Evolutionary conservation across 2,888 invertebrate species (phyloP).

Genomic region (Venusia cambrica): DNA sequence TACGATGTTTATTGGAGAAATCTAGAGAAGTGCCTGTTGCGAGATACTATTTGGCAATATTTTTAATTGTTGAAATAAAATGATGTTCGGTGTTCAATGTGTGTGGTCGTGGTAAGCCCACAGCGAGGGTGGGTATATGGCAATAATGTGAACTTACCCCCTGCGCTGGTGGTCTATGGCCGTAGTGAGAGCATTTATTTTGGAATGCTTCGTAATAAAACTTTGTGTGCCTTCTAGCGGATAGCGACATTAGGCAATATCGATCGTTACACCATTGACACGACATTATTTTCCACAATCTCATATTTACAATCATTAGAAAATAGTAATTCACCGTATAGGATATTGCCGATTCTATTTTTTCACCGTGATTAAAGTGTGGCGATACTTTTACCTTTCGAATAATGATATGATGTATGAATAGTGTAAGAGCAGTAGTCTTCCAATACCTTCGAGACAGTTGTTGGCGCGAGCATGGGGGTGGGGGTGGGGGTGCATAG

Average conservation of each 20-base stretch:
- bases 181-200: constrained; percentile 49
- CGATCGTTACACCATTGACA: constrained; percentile 63
- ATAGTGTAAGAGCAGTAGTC: constrained; percentile 78
- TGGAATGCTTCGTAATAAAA: constrained; percentile 79
- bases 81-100: constrained; percentile 65
- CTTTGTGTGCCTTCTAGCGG: constrained; percentile 81
- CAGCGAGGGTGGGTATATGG: constrained; percentile 28
- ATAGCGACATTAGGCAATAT: constrained; percentile 77
- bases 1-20: constrained; percentile 80
- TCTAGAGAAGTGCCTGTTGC: constrained; percentile 80
- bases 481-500: no score
- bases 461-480: constrained; percentile 29
- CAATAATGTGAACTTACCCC: constrained; percentile 25
- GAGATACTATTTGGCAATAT: constrained; percentile 79
- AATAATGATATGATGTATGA: constrained; percentile 65
- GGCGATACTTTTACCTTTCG: constrained; percentile 53
- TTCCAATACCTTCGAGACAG: constrained; percentile 76
- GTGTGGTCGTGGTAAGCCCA: constrained; percentile 36
- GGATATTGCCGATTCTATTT: constrained; percentile 54
- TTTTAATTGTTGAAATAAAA: constrained; percentile 67
- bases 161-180: constrained; percentile 19
- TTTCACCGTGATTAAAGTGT: constrained; percentile 43
- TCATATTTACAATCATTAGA: constrained; percentile 47
- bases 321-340: constrained; percentile 52
- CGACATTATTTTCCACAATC: constrained; percentile 50